A percentile compares a stretch with the other conserved stretches of the same genome.
These are phyloP conservation scores for Diplodus sargus DNA, from an alignment of 2,797 vertebrate genomes.

Conservation along the genomic window DNA sequence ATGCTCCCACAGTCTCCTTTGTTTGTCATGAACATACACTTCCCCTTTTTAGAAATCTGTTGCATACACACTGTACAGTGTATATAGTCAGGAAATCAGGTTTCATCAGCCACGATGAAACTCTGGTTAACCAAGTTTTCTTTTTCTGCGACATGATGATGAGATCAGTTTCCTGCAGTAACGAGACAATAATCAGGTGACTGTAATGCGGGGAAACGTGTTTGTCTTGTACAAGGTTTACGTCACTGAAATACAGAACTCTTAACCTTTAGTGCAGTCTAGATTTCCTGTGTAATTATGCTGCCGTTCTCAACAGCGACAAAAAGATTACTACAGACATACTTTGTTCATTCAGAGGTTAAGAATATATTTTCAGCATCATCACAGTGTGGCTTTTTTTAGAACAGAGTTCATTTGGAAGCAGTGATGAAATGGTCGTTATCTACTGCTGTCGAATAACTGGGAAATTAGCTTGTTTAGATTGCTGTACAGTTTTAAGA, in stretches of 20 bases:
- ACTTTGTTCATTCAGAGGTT: conserved; percentile 9
- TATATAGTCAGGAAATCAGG: neutral
- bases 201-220: neutral
- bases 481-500: neutral
- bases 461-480: neutral
- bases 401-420: neutral
- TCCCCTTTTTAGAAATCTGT: neutral
- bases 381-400: neutral
- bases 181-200: neutral
- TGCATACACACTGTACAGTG: neutral
- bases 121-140: neutral
- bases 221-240: conserved; percentile 6
- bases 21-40: neutral
- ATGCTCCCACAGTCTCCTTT: neutral
- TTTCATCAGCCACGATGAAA: neutral
- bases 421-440: neutral
- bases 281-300: neutral
- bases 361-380: neutral
- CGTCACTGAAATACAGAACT: neutral
- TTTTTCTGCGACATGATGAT: neutral
- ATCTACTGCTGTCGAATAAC: neutral
- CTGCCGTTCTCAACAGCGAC: neutral
- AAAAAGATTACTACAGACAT: neutral
- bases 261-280: neutral
- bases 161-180: neutral